A percentile compares a stretch with the other conserved stretches of the same genome.
Conservation (phyloP, 2,888 invertebrate species). For the Tipula unca region DNA sequence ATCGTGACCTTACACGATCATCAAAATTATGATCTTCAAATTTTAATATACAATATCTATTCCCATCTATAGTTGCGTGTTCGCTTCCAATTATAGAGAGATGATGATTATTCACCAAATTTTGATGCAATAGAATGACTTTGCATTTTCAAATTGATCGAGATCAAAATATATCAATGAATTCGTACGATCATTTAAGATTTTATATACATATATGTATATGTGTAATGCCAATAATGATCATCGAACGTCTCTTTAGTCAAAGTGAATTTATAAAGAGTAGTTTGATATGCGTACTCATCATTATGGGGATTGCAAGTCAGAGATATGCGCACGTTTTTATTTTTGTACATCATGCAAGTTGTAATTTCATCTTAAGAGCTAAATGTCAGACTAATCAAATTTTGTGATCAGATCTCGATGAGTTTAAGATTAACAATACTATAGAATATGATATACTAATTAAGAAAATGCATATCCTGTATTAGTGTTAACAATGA, state of each 20-base stretch:
- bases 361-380: neutral
- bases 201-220: neutral
- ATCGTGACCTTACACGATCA: neutral
- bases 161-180: neutral
- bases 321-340: neutral
- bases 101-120: neutral
- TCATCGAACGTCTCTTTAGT: neutral
- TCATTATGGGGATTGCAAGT: neutral
- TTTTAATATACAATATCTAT: neutral
- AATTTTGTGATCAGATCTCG: neutral
- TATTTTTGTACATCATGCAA: neutral
- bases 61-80: neutral
- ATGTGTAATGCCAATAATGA: no score
- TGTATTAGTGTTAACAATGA: neutral
- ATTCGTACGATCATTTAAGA: neutral
- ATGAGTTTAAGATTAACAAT: neutral
- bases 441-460: neutral
- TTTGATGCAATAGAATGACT: neutral
- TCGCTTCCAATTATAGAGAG: neutral
- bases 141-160: neutral
- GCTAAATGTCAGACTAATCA: neutral
- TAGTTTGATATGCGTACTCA: neutral
- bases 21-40: neutral
- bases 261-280: neutral
- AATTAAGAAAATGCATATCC: neutral